These are phyloP conservation scores for Microtus richardsoni DNA, from an alignment of 2,113 vertebrate genomes.

Conservation along the genomic window DNA sequence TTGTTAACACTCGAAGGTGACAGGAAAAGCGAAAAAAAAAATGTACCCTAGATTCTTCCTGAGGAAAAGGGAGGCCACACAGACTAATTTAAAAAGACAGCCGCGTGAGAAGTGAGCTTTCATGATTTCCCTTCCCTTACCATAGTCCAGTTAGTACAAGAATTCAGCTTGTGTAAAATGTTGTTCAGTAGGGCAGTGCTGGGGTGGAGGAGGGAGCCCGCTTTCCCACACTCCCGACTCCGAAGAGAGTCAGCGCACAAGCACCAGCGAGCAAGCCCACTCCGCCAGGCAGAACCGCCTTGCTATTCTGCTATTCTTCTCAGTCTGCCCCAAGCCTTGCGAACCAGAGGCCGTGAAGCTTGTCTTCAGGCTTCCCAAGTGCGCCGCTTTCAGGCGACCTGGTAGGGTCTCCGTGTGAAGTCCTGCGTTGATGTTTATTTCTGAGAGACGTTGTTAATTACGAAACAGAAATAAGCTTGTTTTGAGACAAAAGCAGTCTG, in stretches of 20 bases:
- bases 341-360: not conserved
- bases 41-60: conserved; percentile 67
- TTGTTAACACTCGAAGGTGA: conserved; percentile 57
- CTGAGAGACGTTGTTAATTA: not conserved
- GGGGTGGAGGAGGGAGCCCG: not conserved
- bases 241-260: not conserved
- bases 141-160: not conserved
- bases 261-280: not conserved
- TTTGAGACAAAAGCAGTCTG: not conserved
- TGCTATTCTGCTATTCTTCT: not conserved
- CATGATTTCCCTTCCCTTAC: not conserved
- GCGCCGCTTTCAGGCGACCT: not conserved
- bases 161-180: conserved; percentile 1
- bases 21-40: conserved; percentile 56
- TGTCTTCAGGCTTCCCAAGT: not conserved
- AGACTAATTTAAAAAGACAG: conserved; percentile 51
- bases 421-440: not conserved
- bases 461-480: not conserved
- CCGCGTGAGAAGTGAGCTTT: conserved; percentile 16
- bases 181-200: not conserved
- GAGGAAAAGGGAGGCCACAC: conserved; percentile 1
- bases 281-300: not conserved
- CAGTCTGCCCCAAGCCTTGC: not conserved
- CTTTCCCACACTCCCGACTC: not conserved
- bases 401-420: not conserved